These are phyloP conservation scores for Andrena dorsata DNA, from an alignment of 2,888 invertebrate genomes.

Conservation along the genomic window DNA sequence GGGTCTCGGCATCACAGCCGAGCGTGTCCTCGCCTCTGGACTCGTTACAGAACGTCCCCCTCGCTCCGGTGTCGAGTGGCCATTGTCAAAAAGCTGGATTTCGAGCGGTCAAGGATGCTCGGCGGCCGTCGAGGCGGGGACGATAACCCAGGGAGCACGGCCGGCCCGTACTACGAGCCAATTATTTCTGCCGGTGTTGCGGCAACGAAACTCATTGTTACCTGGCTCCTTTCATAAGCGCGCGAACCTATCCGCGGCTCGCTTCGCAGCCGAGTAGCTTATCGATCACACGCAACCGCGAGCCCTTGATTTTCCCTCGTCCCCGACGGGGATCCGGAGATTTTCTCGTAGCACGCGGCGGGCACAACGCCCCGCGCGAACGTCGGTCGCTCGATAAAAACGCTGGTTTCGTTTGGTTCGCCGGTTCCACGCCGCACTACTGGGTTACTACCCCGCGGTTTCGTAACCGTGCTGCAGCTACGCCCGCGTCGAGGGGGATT, in stretches of 20 bases:
- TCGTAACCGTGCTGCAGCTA: neutral
- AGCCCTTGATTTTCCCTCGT: constrained; percentile 41
- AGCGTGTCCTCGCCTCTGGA: neutral
- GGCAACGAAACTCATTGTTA: constrained; percentile 58
- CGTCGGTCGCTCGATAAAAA: constrained; percentile 26
- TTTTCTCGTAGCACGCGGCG: constrained; percentile 2
- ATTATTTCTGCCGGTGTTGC: constrained; percentile 46
- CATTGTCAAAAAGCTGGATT: neutral
- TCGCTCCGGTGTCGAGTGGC: neutral
- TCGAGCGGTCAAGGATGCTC: constrained; percentile 1
- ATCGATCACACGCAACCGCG: constrained; percentile 50
- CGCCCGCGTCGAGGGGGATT: too few species aligned
- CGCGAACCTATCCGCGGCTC: constrained; percentile 32
- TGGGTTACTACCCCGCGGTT: too few species aligned
- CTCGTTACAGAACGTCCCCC: constrained; percentile 12
- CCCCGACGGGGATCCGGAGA: constrained; percentile 11
- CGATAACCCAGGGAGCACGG: constrained; percentile 1
- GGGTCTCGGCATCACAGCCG: constrained; percentile 29
- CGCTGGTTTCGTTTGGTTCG: too few species aligned
- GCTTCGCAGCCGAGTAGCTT: constrained; percentile 15
- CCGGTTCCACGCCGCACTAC: too few species aligned
- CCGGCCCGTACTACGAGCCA: neutral
- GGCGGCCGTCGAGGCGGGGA: neutral
- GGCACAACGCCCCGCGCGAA: constrained; percentile 39
- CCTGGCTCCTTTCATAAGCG: constrained; percentile 39